phyloP scores from a whole-genome alignment of 2,888 invertebrate genomes.

The Listrodromus nycthemerus region DNA sequence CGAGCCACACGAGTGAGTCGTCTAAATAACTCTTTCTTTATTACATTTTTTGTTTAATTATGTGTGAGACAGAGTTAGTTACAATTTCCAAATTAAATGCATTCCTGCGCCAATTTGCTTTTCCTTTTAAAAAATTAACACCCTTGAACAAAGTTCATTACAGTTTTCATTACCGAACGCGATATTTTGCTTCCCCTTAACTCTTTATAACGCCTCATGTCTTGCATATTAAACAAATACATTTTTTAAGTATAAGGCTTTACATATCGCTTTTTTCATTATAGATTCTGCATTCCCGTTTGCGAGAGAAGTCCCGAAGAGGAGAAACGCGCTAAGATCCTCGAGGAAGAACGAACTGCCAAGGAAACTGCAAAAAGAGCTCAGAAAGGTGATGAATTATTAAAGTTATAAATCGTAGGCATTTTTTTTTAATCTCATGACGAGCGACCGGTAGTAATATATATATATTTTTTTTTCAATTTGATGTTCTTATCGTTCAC shows the following conservation, averaged over 20 bases:
- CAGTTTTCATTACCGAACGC: too few relatives aligned
- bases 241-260: too few relatives aligned
- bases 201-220: too few relatives aligned
- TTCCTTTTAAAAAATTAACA: too few relatives aligned
- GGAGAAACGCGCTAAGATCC: slow-evolving; percentile 75
- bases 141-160: too few relatives aligned
- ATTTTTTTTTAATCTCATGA: neutral
- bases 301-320: slow-evolving; percentile 85
- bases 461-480: slow-evolving; percentile 7
- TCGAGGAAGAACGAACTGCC: slow-evolving; percentile 77
- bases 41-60: too few relatives aligned
- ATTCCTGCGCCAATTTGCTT: too few relatives aligned
- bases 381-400: slow-evolving; percentile 75
- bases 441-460: neutral
- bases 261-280: neutral
- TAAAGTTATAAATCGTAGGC: neutral
- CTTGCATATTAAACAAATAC: too few relatives aligned
- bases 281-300: slow-evolving; percentile 80
- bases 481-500: neutral
- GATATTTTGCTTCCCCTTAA: too few relatives aligned
- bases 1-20: slow-evolving; percentile 78
- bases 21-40: neutral
- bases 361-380: slow-evolving; percentile 79
- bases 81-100: too few relatives aligned
- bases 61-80: too few relatives aligned